Base-by-base conservation (phyloP, 2,888 invertebrate species). In the Zygaena filipendulae region DNA sequence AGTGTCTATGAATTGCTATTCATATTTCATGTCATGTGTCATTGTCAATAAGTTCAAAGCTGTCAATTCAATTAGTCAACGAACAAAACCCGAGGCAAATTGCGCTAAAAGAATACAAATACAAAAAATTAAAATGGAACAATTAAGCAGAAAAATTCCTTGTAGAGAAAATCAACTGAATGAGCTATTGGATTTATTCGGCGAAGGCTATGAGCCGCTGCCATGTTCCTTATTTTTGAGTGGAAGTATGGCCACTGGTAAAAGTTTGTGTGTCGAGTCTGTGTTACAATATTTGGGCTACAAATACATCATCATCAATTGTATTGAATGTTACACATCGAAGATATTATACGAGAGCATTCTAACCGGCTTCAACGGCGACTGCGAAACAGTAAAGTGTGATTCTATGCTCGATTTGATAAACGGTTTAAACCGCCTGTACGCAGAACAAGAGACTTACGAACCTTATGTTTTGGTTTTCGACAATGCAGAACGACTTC, bases 221-320 rank as follows among this genome's bases (percentile, higher is more conserved):
- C 87, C 88, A 11, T 75, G 84, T 41, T 83, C 86, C 40, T 66
- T 95, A 46, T 92, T 90, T 71, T 47, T 93, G 29, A 88, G 87
- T 58, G 95, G 95, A n/a, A 88, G 88, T 56, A 86, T 91, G 42
- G 88, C 90, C 6, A 90, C 90, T 11, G 95, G 94, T 13, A 95
- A 95, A 80, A 85, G 88, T n/a, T 60, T 87, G 10, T 82, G 92
- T 32, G 58, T 90, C 3, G 80, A 79, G 28, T 70, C 82, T 6
- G 63, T 91, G 7, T 59, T 95, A 3, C 52, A 74, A 20, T 61
- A 74, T 47, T 64, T 86, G 21, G 55, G 81, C 27, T 84, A 86
- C 37, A 84, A 82, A 59, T 72, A 83, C 45, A 85, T 87, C 14
- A 54, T 84, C 20, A 72, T 95, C 13, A 91, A 93, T 69, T 90